A percentile compares a stretch with the other conserved stretches of the same genome.
Evolutionary conservation across 2,113 vertebrate species (phyloP).

Genomic region (Vanacampus margaritifer): DNA sequence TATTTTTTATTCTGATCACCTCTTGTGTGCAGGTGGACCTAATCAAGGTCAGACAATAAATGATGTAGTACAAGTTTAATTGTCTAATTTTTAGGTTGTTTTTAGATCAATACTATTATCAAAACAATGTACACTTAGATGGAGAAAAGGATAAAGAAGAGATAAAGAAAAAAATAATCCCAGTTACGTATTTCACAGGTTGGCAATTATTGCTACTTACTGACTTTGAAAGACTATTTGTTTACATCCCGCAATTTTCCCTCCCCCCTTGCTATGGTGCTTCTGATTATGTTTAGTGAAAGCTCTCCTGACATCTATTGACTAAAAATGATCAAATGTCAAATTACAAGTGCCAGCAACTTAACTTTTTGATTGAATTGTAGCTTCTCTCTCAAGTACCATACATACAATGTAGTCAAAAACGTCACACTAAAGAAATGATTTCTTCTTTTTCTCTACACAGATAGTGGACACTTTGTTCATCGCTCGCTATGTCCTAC

Average conservation of each 20-base stretch:
- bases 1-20: no score
- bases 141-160: no score
- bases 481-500: conserved; percentile 84
- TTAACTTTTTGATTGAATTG: not conserved
- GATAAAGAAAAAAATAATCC: no score
- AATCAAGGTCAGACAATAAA: no score
- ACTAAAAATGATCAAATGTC: conserved; percentile 21
- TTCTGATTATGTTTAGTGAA: conserved; percentile 4
- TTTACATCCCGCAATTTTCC: not conserved
- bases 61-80: no score
- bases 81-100: no score
- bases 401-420: not conserved
- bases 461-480: conserved; percentile 87
- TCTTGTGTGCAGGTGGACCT: no score
- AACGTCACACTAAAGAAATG: not conserved
- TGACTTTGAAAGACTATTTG: not conserved
- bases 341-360: not conserved
- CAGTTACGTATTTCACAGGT: no score
- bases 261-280: not conserved
- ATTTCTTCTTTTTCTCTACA: not conserved
- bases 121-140: no score
- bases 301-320: conserved; percentile 71
- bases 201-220: no score
- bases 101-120: no score
- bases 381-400: not conserved